Evolutionary conservation across 2,888 invertebrate genomes (phyloP).

Genomic region (Biston stratarius): DNA sequence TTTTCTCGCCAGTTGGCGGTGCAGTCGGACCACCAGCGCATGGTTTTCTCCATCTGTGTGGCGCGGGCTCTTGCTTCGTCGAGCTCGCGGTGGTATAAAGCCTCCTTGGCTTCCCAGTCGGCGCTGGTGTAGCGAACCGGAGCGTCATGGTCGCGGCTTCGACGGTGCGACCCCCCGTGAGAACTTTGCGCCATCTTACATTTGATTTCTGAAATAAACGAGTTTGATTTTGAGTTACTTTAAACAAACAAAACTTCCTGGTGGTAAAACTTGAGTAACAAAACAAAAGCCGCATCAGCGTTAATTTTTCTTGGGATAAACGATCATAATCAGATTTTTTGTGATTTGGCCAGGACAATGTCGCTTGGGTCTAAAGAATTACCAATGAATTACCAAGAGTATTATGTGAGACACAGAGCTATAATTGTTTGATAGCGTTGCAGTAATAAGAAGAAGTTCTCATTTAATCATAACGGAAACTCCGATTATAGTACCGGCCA

Average conservation of each 20-base stretch:
- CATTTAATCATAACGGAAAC: too few species aligned
- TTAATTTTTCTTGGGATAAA: too few species aligned
- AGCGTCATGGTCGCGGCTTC: constrained; percentile 88
- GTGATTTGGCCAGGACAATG: too few species aligned
- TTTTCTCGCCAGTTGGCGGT: constrained; percentile 99
- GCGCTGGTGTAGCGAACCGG: constrained; percentile 89
- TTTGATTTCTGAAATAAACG: constrained; percentile 53
- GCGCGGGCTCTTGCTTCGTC: constrained; percentile 98
- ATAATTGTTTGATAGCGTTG: too few species aligned
- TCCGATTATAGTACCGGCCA: too few species aligned
- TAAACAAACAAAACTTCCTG: background rate
- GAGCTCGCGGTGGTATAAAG: constrained; percentile 90
- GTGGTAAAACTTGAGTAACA: background rate
- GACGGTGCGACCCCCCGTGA: constrained; percentile 89
- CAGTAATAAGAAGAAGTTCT: too few species aligned
- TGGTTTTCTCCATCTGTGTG: constrained; percentile 99
- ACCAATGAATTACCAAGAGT: too few species aligned
- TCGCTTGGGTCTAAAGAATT: too few species aligned
- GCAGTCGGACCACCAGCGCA: constrained; percentile 99
- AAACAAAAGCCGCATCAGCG: too few species aligned
- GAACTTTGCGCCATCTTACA: constrained; percentile 88
- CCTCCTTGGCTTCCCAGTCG: constrained; percentile 93
- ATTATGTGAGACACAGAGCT: too few species aligned
- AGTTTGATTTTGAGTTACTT: background rate
- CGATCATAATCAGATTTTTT: too few species aligned